Evolutionary conservation across 2,797 vertebrate genomes (phyloP).

Genomic region (Ctenopoma multispine): DNA sequence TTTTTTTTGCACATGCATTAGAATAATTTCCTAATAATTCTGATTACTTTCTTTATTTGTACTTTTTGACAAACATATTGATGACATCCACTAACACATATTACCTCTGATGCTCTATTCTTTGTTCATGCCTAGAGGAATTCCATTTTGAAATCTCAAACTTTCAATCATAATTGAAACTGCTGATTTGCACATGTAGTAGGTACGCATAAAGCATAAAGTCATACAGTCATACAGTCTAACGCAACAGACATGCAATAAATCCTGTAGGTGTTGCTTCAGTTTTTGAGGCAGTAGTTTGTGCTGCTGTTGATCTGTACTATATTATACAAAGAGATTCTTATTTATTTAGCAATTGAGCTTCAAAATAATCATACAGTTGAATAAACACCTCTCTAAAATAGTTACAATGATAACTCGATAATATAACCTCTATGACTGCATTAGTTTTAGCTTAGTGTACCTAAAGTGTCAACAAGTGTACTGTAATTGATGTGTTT

Average conservation of each 20-base stretch:
- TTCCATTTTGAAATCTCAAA: slow-evolving; percentile 30
- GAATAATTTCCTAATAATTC: background rate
- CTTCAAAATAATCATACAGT: too few species aligned
- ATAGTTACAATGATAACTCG: too few species aligned
- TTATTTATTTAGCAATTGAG: too few species aligned
- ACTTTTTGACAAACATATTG: slow-evolving; percentile 8
- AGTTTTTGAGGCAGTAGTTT: too few species aligned
- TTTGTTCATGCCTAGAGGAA: slow-evolving; percentile 11
- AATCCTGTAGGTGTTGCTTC: background rate
- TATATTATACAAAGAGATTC: background rate
- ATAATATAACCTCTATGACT: too few species aligned
- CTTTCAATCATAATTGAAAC: slow-evolving; percentile 3
- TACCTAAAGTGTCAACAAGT: too few species aligned
- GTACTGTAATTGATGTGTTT: slow-evolving; percentile 18
- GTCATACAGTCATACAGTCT: too few species aligned
- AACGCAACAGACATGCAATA: too few species aligned
- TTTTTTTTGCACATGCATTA: background rate
- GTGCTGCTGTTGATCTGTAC: background rate
- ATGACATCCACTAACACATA: slow-evolving; percentile 28
- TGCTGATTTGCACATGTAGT: background rate
- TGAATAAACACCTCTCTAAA: too few species aligned
- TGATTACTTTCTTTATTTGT: slow-evolving; percentile 1
- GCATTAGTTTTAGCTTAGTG: too few species aligned
- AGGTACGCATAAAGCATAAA: background rate
- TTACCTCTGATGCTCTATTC: slow-evolving; percentile 28